Base-by-base conservation (phyloP, 2,888 invertebrate species). In the Drosophila hamatofila region DNA sequence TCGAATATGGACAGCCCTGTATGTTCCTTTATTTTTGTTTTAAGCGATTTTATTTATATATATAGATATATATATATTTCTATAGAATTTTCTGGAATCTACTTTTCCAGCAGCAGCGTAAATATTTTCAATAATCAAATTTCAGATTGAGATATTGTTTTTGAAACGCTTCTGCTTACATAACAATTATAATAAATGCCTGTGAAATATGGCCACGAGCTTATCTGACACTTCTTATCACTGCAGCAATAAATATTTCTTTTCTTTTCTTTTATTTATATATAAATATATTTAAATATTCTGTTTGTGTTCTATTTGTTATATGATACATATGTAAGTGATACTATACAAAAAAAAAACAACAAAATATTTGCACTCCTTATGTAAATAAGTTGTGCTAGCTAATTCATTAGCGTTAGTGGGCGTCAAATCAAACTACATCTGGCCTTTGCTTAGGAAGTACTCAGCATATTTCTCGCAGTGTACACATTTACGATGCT, bases 401-500 rank as follows among this genome's bases (percentile, higher is more conserved):
- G 9, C 5, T 11, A 48, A 27, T 27, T n/a, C n/a, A n/a, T n/a
- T n/a, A n/a, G n/a, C n/a, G n/a, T n/a, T n/a, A n/a, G n/a, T n/a
- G n/a, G n/a, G n/a, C n/a, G n/a, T n/a, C n/a, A n/a, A n/a, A n/a
- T n/a, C n/a, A n/a, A n/a, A n/a, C n/a, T 30, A 30, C 2, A 30
- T 7, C 9, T 0, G 30, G 7, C 1, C 11, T 30, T 8, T 30
- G 30, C 2, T 9, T 30, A 8, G 27, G 27, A 27, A 8, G 7
- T 27, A 3, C 30, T 30, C 11, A 11, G 3, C 11, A 30, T 30
- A 30, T 30, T 78, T 84, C 54, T 72, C 64, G 12, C 71, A 72
- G 82, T 88, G 87, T 60, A 88, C 60, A 16, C 23, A 37, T 23
- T 77, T 74, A 81, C 70, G 72, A 70, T 61, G 58, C 55, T 58